phyloP scores from a whole-genome alignment of 2,797 vertebrate species.

The Ibycter americanus region DNA sequence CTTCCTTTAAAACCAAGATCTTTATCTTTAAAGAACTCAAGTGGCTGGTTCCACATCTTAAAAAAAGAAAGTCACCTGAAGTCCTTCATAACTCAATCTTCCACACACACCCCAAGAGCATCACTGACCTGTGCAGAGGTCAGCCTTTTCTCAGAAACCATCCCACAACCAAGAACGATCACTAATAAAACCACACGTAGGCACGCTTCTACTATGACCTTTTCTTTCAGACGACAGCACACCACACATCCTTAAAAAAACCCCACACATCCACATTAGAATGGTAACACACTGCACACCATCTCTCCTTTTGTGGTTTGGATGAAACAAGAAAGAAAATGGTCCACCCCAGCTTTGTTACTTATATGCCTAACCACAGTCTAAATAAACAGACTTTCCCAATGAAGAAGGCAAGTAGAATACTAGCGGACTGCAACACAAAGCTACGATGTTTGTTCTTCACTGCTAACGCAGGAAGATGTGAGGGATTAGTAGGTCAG shows the following conservation, averaged over 20 bases:
- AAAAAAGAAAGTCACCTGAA: neutral
- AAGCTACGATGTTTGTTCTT: neutral
- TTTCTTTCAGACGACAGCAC: neutral
- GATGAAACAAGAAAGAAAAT: neutral
- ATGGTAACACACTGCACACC: rapidly evolving
- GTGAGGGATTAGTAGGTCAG: neutral
- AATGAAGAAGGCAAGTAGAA: rapidly evolving
- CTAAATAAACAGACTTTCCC: neutral
- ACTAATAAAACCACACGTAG: rapidly evolving
- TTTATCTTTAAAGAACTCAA: neutral
- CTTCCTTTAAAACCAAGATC: neutral
- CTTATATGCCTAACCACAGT: neutral
- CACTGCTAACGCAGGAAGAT: rapidly evolving
- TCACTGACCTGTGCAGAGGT: neutral
- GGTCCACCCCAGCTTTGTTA: neutral
- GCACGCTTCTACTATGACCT: neutral
- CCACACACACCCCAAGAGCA: neutral
- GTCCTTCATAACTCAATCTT: neutral
- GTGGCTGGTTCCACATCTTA: neutral
- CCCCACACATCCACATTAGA: rapidly evolving
- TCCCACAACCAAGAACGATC: neutral
- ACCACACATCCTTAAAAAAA: neutral
- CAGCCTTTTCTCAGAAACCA: neutral
- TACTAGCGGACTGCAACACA: rapidly evolving
- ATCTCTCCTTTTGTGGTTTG: rapidly evolving